Percentiles rank a stretch among this genome's conserved stretches.
phyloP scores from a whole-genome alignment of 2,113 vertebrate species.

The Lichenostomus cassidix region DNA sequence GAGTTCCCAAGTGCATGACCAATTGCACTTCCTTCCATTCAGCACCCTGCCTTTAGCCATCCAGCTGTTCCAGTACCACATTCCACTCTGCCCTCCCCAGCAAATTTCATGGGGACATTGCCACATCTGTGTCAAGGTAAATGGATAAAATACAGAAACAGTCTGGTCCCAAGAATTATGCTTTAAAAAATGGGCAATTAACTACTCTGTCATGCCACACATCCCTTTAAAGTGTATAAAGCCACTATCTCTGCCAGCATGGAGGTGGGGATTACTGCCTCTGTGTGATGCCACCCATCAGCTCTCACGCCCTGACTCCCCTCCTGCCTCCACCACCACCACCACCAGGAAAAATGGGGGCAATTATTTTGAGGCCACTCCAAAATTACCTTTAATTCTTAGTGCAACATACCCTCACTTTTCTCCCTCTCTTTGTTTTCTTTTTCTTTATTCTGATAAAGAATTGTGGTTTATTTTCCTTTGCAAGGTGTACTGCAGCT shows the following conservation, averaged over 20 bases:
- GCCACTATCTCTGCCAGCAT: rapidly evolving
- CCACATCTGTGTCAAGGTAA: not conserved
- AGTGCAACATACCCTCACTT: not conserved
- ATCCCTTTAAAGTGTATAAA: not conserved
- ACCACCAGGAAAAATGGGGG: not conserved
- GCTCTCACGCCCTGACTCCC: not conserved
- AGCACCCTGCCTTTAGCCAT: not conserved
- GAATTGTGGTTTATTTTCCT: not conserved
- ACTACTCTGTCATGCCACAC: not conserved
- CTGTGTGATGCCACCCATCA: not conserved
- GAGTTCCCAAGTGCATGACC: not conserved
- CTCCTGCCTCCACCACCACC: not conserved
- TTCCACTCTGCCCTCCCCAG: not conserved
- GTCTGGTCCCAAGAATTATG: not conserved
- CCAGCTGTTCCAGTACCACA: not conserved
- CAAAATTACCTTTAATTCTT: conserved; percentile 7
- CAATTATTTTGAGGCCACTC: not conserved
- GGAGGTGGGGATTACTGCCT: not conserved
- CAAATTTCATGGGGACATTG: not conserved
- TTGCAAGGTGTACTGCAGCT: not conserved
- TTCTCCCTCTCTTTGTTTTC: not conserved
- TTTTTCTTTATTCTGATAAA: not conserved
- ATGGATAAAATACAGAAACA: not conserved
- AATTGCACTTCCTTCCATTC: not conserved
- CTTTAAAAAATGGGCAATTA: not conserved